Conservation (phyloP, 2,113 vertebrate species). For the Hippocampus mohnikei region DNA sequence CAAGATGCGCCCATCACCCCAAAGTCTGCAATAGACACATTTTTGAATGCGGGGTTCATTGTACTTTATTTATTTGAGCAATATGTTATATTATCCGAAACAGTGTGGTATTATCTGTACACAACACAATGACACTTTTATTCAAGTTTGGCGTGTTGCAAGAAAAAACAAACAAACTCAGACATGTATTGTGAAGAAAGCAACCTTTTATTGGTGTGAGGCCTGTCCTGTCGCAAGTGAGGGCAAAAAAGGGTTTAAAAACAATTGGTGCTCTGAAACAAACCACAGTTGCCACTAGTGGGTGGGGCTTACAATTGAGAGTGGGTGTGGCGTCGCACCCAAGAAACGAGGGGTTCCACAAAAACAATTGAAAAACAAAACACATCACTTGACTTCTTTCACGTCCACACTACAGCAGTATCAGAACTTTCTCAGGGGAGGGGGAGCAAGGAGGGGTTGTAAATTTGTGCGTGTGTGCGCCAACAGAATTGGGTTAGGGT, state of each 20-base stretch:
- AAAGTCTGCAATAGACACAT: no score
- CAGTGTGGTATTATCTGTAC: no score
- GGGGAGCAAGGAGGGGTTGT: slow-evolving; percentile 26
- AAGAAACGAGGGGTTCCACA: slow-evolving; percentile 36
- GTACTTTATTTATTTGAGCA: no score
- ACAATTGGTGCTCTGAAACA: slow-evolving; percentile 59
- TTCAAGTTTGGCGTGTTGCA: not conserved
- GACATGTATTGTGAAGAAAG: slow-evolving; percentile 57
- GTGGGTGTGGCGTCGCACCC: slow-evolving; percentile 10
- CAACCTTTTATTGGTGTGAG: slow-evolving; percentile 64
- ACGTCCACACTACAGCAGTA: slow-evolving; percentile 48
- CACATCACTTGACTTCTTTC: slow-evolving; percentile 42
- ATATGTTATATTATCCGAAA: no score
- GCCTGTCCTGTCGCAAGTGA: slow-evolving; percentile 35
- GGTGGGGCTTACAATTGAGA: slow-evolving; percentile 21
- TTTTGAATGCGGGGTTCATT: no score
- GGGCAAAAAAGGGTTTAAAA: slow-evolving; percentile 45
- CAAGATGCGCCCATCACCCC: no score
- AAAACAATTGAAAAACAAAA: slow-evolving; percentile 29
- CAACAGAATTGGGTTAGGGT: slow-evolving; percentile 2
- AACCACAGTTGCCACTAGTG: slow-evolving; percentile 25
- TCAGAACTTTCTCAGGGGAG: slow-evolving; percentile 42
- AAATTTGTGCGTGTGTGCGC: slow-evolving; percentile 1
- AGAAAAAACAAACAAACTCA: slow-evolving; percentile 11
- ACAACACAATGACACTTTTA: no score